Conservation (phyloP, 2,888 invertebrate species). For the Leptopterna dolabrata region DNA sequence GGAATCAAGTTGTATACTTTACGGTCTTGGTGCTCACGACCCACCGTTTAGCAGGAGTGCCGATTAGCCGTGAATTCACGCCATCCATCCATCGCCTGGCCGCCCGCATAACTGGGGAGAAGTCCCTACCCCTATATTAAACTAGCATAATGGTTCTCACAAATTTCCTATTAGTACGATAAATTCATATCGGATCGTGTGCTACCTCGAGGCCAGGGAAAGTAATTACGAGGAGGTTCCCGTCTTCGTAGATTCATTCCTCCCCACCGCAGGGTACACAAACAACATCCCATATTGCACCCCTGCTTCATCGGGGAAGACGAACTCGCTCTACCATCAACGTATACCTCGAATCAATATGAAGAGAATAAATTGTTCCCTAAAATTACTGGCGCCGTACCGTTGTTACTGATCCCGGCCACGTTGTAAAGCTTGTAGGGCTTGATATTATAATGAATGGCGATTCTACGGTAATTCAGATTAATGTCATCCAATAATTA, state of each 20-base stretch:
- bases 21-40: background rate
- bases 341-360: background rate
- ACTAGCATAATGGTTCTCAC: background rate
- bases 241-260: background rate
- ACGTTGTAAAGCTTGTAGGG: no score
- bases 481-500: no score
- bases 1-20: conserved; percentile 3
- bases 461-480: no score
- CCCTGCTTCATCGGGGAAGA: background rate
- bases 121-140: no score
- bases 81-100: background rate
- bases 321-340: background rate
- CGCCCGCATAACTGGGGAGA: background rate
- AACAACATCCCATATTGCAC: conserved; percentile 1
- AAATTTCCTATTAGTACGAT: conserved; percentile 1
- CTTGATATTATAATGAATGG: no score
- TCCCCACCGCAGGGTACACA: background rate
- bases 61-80: background rate
- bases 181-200: conserved; percentile 7
- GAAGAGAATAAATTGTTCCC: background rate
- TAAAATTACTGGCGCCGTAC: no score
- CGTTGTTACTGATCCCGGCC: no score
- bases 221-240: background rate
- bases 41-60: background rate
- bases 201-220: background rate